phyloP scores from a whole-genome alignment of 2,888 invertebrate genomes.

The Timema cristinae region DNA sequence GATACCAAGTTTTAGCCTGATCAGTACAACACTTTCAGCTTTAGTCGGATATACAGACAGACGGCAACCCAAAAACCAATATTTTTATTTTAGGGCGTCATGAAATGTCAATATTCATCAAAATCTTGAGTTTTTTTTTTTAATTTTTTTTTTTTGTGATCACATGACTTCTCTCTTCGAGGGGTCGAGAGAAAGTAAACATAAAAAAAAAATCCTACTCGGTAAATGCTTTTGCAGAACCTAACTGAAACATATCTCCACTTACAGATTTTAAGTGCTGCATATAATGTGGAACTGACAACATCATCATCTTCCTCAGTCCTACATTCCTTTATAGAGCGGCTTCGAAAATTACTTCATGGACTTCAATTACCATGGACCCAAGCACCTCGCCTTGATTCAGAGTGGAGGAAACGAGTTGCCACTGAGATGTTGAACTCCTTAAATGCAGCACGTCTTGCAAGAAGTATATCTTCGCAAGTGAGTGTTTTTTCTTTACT shows the following conservation, averaged over 20 bases:
- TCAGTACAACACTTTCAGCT: no score
- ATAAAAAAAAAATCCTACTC: no score
- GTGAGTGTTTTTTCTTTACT: slow-evolving; percentile 37
- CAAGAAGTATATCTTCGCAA: slow-evolving; percentile 64
- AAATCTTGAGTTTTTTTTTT: background rate
- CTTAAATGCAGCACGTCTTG: slow-evolving; percentile 65
- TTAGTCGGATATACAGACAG: background rate
- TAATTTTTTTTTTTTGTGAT: slow-evolving; percentile 10
- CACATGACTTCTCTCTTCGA: no score
- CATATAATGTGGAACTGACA: slow-evolving; percentile 70
- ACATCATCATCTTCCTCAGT: slow-evolving; percentile 60
- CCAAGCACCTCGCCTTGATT: slow-evolving; percentile 48
- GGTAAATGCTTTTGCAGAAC: no score
- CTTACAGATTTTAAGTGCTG: slow-evolving; percentile 56
- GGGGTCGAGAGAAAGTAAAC: no score
- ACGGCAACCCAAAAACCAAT: background rate
- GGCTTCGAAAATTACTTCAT: slow-evolving; percentile 60
- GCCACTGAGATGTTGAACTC: slow-evolving; percentile 66
- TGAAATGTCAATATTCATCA: no score
- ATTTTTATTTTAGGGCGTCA: no score
- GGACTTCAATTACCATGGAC: slow-evolving; percentile 59
- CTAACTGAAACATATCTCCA: no score
- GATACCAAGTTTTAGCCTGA: no score
- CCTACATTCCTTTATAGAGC: slow-evolving; percentile 60
- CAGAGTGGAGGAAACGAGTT: slow-evolving; percentile 68